Conservation (phyloP, 2,797 vertebrate species). For the Carcharodon carcharias region DNA sequence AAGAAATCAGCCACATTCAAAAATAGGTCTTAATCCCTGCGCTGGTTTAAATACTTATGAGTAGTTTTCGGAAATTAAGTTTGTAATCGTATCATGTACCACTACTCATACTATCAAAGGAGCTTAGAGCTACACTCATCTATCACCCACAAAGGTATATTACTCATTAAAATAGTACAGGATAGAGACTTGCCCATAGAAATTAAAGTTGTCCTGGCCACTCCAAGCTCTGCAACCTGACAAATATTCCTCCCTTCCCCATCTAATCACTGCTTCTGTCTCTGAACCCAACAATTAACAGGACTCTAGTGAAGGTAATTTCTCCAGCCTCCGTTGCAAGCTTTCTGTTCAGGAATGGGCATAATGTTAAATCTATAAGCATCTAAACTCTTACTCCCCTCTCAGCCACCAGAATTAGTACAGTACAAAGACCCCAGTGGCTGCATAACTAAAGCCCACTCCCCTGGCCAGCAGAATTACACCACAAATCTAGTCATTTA, state of each 20-base stretch:
- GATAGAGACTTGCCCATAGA: background rate
- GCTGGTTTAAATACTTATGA: background rate
- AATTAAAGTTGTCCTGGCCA: background rate
- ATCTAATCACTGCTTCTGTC: background rate
- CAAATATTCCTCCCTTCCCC: background rate
- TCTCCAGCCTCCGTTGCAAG: background rate
- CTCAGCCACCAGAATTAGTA: background rate
- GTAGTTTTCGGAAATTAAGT: background rate
- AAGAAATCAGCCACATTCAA: background rate
- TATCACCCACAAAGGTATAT: background rate
- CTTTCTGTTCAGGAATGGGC: background rate
- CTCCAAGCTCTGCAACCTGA: background rate
- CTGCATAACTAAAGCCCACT: background rate
- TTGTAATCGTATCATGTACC: constrained; percentile 4
- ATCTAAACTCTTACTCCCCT: background rate
- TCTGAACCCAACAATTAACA: background rate
- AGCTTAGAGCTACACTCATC: background rate
- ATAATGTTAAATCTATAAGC: background rate
- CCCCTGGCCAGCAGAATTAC: background rate
- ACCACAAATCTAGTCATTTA: background rate
- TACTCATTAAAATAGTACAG: background rate
- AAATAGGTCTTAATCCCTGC: background rate
- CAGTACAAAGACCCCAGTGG: background rate
- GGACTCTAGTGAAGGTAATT: background rate
- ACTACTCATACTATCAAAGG: background rate